Percentiles rank a stretch among this genome's conserved stretches.
phyloP scores from a whole-genome alignment of 37 sponge, comb jelly and placozoan species.

The Cliona cf. orientalis region DNA sequence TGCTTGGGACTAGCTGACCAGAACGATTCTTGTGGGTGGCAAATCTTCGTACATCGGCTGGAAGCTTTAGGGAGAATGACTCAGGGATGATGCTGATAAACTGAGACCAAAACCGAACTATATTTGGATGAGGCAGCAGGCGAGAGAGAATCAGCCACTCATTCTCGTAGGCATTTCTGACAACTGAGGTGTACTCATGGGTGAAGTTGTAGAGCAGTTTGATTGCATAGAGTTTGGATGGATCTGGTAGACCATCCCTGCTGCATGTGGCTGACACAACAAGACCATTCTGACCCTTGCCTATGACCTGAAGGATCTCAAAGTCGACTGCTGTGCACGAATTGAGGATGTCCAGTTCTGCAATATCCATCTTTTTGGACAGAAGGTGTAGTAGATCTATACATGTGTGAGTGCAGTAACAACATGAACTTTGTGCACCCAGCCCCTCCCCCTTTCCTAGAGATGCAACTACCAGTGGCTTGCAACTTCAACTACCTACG shows the following conservation, averaged over 20 bases:
- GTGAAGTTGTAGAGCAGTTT: conserved; percentile 85
- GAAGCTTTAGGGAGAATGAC: conserved; percentile 37
- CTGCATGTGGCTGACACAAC: conserved; percentile 79
- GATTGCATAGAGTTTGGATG: conserved; percentile 79
- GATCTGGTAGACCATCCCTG: conserved; percentile 46
- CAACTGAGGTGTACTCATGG: conserved; percentile 63
- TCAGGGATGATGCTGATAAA: conserved; percentile 79
- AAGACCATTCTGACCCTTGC: conserved; percentile 69
- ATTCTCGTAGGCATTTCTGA: conserved; percentile 81
- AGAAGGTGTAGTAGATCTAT: no score
- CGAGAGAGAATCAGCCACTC: conserved; percentile 83
- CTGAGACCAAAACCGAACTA: conserved; percentile 84
- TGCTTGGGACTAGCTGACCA: conserved; percentile 32
- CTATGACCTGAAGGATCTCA: conserved; percentile 47
- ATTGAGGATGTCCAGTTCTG: conserved; percentile 62
- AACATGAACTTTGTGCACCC: no score
- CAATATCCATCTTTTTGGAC: conserved; percentile 43
- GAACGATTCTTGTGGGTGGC: conserved; percentile 34
- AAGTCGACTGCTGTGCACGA: conserved; percentile 68
- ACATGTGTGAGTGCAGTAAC: no score
- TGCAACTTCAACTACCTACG: no score
- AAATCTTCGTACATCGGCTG: conserved; percentile 19
- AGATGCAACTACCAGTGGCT: no score
- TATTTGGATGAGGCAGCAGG: conserved; percentile 71
- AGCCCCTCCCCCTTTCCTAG: no score